Base-by-base conservation (phyloP, 92 coral and sea anemone species). In the Hydrozoanthus gracilis region DNA sequence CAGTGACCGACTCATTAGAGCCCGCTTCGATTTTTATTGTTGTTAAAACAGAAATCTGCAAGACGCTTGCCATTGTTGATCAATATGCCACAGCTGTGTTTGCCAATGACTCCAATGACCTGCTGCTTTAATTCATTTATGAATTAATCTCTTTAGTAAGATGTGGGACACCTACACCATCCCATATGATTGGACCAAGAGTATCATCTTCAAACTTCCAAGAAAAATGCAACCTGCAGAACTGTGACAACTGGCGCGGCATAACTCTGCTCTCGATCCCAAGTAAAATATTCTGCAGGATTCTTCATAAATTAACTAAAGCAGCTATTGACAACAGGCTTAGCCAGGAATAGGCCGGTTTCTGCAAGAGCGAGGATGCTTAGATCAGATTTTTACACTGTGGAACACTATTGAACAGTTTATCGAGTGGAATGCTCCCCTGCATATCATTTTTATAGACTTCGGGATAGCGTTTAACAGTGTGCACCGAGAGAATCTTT, bases 381-480 rank as follows among this genome's bases (percentile, higher is more conserved):
- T 68, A 15, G 78, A 66, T 48, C 90, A 79, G 75, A 79, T 87
- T 9, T 87, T 87, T 52, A 71, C 89, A 51, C 72, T 86, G 11
- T 7, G 90, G 8, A 73, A 83, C 75, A 61, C 83, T 17, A 15
- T 83, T 11, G 88, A 83, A 62, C 88, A 88, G 54, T 88, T 61
- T 35, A 14, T 88, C 10, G 83, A 74, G 39, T 83, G 87, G 83
- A 83, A 54, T 13, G 12, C 44, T 12, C 60, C 60, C 60, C 12
- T 52, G 12, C 3, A 52, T 7, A 52, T 88, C 3, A 88, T 60
- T 78, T 88, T 88, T 55, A 87, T 68, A 8, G 87, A 87, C 71
- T 78, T 87, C 46, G 46, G 27, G 39, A 27, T 27, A 2, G 39
- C 39, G 39, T 78, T 78, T 17, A 68, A 78, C 4, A 78, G 86